Conservation (phyloP, 2,113 vertebrate genomes). For the Potamarius usumacintae region DNA sequence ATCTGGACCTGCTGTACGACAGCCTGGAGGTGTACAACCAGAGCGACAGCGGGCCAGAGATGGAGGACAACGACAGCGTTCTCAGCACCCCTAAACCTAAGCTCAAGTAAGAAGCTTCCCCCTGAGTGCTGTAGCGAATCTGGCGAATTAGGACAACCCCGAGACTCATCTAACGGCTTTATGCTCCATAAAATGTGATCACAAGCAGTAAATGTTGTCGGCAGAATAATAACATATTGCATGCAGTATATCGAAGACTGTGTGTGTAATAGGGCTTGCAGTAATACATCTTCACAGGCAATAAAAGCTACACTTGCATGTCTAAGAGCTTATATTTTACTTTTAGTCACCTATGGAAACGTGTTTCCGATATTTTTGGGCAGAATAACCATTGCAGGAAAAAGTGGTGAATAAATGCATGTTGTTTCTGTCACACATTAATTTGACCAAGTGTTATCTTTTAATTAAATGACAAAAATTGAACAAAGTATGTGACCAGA, state of each 20-base stretch:
- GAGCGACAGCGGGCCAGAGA: slow-evolving; percentile 66
- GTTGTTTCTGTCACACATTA: neutral
- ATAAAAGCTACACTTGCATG: neutral
- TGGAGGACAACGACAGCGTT: slow-evolving; percentile 68
- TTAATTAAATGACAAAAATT: no score
- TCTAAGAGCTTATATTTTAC: neutral
- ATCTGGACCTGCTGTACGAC: slow-evolving; percentile 66
- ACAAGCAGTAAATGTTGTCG: neutral
- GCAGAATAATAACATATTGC: neutral
- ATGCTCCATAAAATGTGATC: neutral
- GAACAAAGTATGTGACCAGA: neutral
- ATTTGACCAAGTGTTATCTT: neutral
- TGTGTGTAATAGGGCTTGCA: neutral
- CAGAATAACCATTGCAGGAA: neutral
- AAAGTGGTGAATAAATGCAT: neutral
- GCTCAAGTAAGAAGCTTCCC: slow-evolving; percentile 58
- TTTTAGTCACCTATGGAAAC: neutral
- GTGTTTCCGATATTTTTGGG: neutral
- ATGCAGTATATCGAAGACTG: neutral
- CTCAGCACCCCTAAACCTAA: slow-evolving; percentile 68
- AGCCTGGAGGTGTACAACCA: slow-evolving; percentile 68
- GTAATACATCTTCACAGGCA: neutral
- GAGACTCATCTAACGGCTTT: neutral
- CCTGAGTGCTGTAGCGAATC: neutral
- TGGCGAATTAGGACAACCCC: neutral